Evolutionary conservation across 1,140 invertebrate genomes (phyloP).

Genomic region (Aporrectodea caliginosa): DNA sequence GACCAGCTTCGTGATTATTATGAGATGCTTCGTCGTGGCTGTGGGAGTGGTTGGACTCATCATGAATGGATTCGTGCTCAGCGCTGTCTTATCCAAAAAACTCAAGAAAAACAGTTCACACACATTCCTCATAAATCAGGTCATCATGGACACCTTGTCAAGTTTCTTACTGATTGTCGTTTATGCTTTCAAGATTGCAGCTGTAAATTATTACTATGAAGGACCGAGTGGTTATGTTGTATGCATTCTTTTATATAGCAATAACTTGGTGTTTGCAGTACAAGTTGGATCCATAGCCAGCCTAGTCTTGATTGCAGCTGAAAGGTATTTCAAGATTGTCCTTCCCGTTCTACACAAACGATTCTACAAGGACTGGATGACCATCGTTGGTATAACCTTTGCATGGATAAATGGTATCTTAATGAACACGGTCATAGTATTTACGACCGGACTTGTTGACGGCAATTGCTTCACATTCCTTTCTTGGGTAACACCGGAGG

Average conservation of each 20-base stretch:
- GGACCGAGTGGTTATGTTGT: not conserved
- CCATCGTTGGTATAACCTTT: not conserved
- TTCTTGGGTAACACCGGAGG: not conserved
- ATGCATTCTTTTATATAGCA: not conserved
- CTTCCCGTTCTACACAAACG: constrained; percentile 8
- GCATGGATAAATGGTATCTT: constrained; percentile 15
- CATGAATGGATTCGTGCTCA: too few species aligned
- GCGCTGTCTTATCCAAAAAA: too few species aligned
- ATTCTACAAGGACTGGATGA: not conserved
- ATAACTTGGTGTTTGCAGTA: not conserved
- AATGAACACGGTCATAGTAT: not conserved
- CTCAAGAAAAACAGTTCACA: too few species aligned
- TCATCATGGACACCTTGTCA: too few species aligned
- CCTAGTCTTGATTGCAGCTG: not conserved
- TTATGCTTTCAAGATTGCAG: not conserved
- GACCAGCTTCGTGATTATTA: too few species aligned
- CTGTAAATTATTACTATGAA: not conserved
- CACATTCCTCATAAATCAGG: too few species aligned
- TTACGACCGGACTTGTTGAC: constrained; percentile 11
- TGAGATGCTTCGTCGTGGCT: too few species aligned
- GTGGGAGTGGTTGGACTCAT: too few species aligned
- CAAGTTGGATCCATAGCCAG: not conserved
- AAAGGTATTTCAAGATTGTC: constrained; percentile 18
- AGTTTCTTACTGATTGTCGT: not conserved
- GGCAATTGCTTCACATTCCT: constrained; percentile 4